Evolutionary conservation across 2,888 invertebrate genomes (phyloP), one percentile per base, ranked within the genome.

Genomic region (Cheilosia urbana): DNA sequence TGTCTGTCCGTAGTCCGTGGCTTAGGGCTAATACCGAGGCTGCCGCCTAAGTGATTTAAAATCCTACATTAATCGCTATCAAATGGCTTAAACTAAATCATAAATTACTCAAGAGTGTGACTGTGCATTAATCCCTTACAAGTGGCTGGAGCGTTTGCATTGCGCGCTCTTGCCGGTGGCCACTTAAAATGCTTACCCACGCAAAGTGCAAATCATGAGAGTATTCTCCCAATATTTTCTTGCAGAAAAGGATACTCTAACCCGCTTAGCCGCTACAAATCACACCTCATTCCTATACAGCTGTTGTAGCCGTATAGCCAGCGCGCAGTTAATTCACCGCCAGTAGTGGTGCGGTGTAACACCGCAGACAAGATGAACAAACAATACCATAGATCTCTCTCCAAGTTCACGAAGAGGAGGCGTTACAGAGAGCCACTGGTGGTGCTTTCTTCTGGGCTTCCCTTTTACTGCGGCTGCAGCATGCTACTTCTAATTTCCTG

Each of bases 131-230:
- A 85, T 85, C 80, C 80, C 49, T 80, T 66, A 62, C 62, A 63
- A 63, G 72, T 77, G 80, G 62, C 58, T 72, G 72, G 62, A 76
- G 68, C 62, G 45, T 57, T 72, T 40, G 21, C 60, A 40, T 51
- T 73, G 47, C 55, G 47, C 55, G 37, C 27, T 17, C 40, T 45
- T 58, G 34, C 42, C 69, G 75, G 80, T 76, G 76, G 85, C 85
- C 85, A 85, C 84, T 85, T 85, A 85, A 76, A 85, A 81, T 81
- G 76, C 72, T 58, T 63, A 77, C 85, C 85, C 85, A 85, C 81
- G 81, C 85, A 85, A 81, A 68, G 76, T 68, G 81, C 80, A 85
- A 85, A 85, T 85, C 85, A 85, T 85, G 81, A 77, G 81, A 77
- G 72, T 57, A 62, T 62, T 19, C 53, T 49, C 24, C 11, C 21